Conservation (phyloP, 1,140 invertebrate genomes). For the Drosophila carrolli region DNA sequence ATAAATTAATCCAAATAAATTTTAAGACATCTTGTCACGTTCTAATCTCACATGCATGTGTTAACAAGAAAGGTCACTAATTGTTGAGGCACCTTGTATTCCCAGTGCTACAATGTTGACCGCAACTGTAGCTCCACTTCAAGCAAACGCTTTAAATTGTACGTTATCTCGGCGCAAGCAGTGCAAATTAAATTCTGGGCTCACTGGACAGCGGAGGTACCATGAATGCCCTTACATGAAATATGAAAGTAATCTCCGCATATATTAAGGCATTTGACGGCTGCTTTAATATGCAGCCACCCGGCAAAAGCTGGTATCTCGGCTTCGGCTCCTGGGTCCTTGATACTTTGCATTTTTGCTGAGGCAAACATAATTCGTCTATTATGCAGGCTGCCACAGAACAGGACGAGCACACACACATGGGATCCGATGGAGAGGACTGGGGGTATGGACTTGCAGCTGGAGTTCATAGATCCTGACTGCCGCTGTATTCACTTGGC, state of each 20-base stretch:
- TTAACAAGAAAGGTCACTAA: background rate
- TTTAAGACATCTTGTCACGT: background rate
- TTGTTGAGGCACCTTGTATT: background rate
- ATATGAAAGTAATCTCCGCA: slow-evolving; percentile 61
- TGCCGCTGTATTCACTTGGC: slow-evolving; percentile 65
- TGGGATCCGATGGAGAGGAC: slow-evolving; percentile 6
- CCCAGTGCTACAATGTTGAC: slow-evolving; percentile 1
- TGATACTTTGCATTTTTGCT: slow-evolving; percentile 74
- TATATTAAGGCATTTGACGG: slow-evolving; percentile 65
- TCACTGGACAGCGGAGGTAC: slow-evolving; percentile 26
- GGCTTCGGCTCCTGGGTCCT: slow-evolving; percentile 25
- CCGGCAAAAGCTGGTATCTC: slow-evolving; percentile 8
- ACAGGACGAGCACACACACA: slow-evolving; percentile 31
- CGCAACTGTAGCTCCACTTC: background rate
- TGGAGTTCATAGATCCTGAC: slow-evolving; percentile 56
- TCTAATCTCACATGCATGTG: background rate
- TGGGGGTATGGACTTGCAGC: background rate
- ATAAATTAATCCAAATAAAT: too few relatives aligned
- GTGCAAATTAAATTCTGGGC: slow-evolving; percentile 42
- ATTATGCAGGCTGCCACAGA: slow-evolving; percentile 58
- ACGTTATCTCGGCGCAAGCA: slow-evolving; percentile 27
- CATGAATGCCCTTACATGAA: slow-evolving; percentile 49
- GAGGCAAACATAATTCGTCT: slow-evolving; percentile 75
- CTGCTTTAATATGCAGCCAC: slow-evolving; percentile 58
- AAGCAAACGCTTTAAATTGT: slow-evolving; percentile 2